Percentiles rank a stretch among this genome's conserved stretches.
Evolutionary conservation across 1,140 invertebrate species (phyloP).

Genomic region (Radopholus similis): DNA sequence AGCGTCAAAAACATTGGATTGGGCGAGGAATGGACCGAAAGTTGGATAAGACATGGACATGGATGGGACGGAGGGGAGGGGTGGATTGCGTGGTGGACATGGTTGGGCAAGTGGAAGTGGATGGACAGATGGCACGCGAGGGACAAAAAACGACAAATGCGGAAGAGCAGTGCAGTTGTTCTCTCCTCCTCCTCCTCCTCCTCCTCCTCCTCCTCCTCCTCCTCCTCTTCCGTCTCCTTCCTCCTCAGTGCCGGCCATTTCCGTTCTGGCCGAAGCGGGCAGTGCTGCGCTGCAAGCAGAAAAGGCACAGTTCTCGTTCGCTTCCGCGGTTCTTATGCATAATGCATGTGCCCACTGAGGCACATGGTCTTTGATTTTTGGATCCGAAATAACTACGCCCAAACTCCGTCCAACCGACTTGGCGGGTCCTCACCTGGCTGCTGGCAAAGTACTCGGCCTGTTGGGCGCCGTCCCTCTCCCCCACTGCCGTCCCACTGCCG

Average conservation of each 20-base stretch:
- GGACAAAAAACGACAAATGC: not conserved
- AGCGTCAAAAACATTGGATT: too few relatives aligned
- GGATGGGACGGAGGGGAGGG: not conserved
- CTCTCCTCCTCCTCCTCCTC: slow-evolving; percentile 61
- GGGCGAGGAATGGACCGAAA: too few relatives aligned
- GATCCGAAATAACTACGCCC: not conserved
- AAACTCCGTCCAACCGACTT: not conserved
- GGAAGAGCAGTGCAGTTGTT: not conserved
- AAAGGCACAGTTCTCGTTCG: too few relatives aligned
- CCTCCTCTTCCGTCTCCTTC: slow-evolving; percentile 51
- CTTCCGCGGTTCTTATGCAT: too few relatives aligned
- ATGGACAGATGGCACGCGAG: not conserved
- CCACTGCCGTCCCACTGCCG: not conserved
- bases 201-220: slow-evolving; percentile 64
- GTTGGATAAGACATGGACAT: too few relatives aligned
- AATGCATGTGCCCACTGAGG: too few relatives aligned
- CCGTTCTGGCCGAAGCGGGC: not conserved
- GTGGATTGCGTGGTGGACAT: not conserved
- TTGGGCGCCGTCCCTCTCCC: not conserved
- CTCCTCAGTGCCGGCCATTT: not conserved
- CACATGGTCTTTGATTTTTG: not conserved
- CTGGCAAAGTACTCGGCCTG: not conserved
- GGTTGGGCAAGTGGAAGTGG: not conserved
- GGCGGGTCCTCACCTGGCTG: not conserved
- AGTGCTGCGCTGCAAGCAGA: not conserved